Percentiles rank a stretch among this genome's conserved stretches.
Conservation (phyloP, 2,113 vertebrate species). For the Etheostoma cragini region DNA sequence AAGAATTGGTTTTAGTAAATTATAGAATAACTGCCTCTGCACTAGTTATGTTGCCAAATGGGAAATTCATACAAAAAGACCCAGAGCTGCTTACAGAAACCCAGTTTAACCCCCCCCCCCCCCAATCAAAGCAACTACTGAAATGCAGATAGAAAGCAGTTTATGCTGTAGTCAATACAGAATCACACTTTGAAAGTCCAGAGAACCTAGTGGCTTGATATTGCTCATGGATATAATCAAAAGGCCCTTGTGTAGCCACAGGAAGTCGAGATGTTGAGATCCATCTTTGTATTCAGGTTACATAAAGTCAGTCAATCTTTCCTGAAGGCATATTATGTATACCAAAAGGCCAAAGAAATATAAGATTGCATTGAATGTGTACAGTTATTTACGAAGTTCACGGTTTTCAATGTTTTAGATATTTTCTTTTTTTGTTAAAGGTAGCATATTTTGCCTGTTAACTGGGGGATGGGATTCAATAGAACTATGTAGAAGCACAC, state of each 20-base stretch:
- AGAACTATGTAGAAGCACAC: neutral
- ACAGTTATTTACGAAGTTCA: neutral
- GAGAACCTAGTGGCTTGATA: neutral
- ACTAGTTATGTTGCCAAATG: neutral
- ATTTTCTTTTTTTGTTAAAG: neutral
- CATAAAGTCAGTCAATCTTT: neutral
- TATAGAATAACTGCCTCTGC: neutral
- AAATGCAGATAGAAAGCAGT: neutral
- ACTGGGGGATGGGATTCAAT: neutral
- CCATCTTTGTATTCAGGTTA: neutral
- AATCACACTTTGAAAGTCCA: neutral
- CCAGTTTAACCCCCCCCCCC: neutral
- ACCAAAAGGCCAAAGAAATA: neutral
- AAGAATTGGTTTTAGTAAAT: neutral
- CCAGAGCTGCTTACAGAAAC: neutral
- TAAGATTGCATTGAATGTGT: neutral
- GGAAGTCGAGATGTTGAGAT: neutral
- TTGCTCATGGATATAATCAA: neutral
- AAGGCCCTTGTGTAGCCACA: neutral
- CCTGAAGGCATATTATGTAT: neutral
- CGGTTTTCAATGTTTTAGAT: neutral
- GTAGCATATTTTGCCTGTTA: neutral
- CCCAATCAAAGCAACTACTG: neutral
- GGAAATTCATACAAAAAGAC: neutral
- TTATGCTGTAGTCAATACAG: neutral